A percentile compares a stretch with the other conserved stretches of the same genome.
phyloP scores from a whole-genome alignment of 2,888 invertebrate genomes.

The Mythimna albipuncta region DNA sequence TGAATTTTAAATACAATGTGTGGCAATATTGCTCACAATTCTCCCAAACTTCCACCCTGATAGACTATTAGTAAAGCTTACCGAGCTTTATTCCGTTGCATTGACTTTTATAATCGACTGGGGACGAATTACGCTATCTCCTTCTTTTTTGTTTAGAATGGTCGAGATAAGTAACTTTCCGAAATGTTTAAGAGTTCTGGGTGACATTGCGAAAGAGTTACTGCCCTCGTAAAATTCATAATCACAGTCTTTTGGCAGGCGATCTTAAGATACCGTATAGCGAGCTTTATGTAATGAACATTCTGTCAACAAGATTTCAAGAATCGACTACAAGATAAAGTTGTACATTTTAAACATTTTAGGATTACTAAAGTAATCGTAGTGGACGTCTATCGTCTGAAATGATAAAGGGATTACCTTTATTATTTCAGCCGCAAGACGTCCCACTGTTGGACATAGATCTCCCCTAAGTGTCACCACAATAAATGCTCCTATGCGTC shows the following conservation, averaged over 20 bases:
- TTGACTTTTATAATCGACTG: slow-evolving; percentile 66
- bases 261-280: slow-evolving; percentile 10
- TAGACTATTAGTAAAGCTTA: slow-evolving; percentile 59
- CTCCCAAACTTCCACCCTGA: slow-evolving; percentile 18
- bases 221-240: slow-evolving; percentile 39
- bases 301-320: slow-evolving; percentile 11
- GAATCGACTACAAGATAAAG: slow-evolving; percentile 9
- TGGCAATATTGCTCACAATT: slow-evolving; percentile 27
- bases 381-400: too few relatives aligned
- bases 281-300: slow-evolving; percentile 5
- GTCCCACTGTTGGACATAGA: too few relatives aligned
- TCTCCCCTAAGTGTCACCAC: too few relatives aligned
- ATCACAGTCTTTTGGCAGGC: slow-evolving; percentile 36
- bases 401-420: too few relatives aligned
- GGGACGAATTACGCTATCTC: slow-evolving; percentile 58
- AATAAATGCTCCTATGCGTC: too few relatives aligned
- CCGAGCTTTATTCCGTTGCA: slow-evolving; percentile 63
- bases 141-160: slow-evolving; percentile 54
- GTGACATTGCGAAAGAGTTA: slow-evolving; percentile 53
- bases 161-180: slow-evolving; percentile 57
- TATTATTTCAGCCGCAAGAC: too few relatives aligned
- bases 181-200: slow-evolving; percentile 45
- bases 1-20: slow-evolving; percentile 20
- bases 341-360: not conserved
- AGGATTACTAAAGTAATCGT: not conserved